Evolutionary conservation across 1,140 invertebrate genomes (phyloP), one percentile per base, ranked within the genome.

Genomic region (Philopotamus ludificatus): DNA sequence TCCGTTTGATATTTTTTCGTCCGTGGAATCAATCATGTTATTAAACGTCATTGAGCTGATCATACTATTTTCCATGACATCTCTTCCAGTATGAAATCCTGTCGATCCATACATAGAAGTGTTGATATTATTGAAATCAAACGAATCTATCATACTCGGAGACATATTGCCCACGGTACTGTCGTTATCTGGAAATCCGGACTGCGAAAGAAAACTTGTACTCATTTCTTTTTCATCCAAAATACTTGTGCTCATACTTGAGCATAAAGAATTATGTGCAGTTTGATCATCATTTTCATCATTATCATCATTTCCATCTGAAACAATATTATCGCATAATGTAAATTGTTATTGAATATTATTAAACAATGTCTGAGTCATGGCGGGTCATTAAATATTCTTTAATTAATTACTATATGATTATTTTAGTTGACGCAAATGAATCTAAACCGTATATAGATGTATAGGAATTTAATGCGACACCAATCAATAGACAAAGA

Each of bases 221-320:
- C 74, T 80, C 79, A 81, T 81, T 58, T 81, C 79, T 68, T 80
- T 80, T 51, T 80, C 79, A 49, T 81, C 79, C 23, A 81, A 71
- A 51, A 81, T 80, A 49, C 77, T 80, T 22, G 77, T 74, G 1
- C 77, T 80, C 79, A 81, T 81, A 51, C 78, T 80, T 10, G 76
- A 77, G 73, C 77, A 75, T 73, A 81, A 77, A 20, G 77, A 70
- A 28, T 70, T 70, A 25, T 70, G 68, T 1, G 68, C 68, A 25
- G 68, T 70, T 23, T 34, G 41, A 49, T 70, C 68, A 53, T 70
- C 68, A 28, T 63, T 60, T 20, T 10, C 4, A 3, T 66, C 67
- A 15, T 65, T 54, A n/a, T n/a, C n/a, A n/a, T n/a, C n/a, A 41
- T 39, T 63, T 16, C 15, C 1, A 15, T 55, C 59, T 62, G 21